Base-by-base conservation (phyloP, 2,797 vertebrate species). In the Gymnopithys bicolor region DNA sequence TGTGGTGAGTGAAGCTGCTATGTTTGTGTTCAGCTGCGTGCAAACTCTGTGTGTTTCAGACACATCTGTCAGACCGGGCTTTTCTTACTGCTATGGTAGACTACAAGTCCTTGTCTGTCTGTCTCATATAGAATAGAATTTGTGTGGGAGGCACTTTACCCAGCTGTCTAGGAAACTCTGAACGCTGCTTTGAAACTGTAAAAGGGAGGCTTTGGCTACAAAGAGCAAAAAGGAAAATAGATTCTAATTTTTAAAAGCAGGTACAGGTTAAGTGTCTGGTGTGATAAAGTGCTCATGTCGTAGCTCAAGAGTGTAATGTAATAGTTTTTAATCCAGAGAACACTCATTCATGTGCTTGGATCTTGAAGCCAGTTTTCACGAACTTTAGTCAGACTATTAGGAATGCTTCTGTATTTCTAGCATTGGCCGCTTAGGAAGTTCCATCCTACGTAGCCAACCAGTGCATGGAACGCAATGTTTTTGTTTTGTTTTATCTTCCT, bases 101-200 rank as follows among this genome's bases (percentile, higher is more conserved):
- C 35, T 82, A 45, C 63, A 89, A 91, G 68, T 46, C 67, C 67
- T 81, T 71, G 35, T 79, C 73, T 91, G 45, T 59, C 68, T 92
- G 74, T 76, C 84, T 93, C 24, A 56, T 64, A 53, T 25, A 27
- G 67, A 84, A 46, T 4, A 93, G 90, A 93, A 89, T 89, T 92
- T 83, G 84, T 77, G 94, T 89, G 84, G 91, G 94, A 92, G 78
- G 78, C 74, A 69, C 45, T 55, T 95, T 21, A 37, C 32, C 37
- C 84, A 70, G 91, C 84, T 94, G 56, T 87, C 92, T 82, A 85
- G 84, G 89, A 94, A 94, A 87, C 63, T 41, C 52, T 60, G 63
- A 93, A 71, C 55, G 19, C 55, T 77, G 81, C 68, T 87, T 90
- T 43, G 1, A 79, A 93, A 87, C 45, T 0, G 5, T 84, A 21